phyloP scores from a whole-genome alignment of 2,797 vertebrate species.

The Dendrocincla fuliginosa region DNA sequence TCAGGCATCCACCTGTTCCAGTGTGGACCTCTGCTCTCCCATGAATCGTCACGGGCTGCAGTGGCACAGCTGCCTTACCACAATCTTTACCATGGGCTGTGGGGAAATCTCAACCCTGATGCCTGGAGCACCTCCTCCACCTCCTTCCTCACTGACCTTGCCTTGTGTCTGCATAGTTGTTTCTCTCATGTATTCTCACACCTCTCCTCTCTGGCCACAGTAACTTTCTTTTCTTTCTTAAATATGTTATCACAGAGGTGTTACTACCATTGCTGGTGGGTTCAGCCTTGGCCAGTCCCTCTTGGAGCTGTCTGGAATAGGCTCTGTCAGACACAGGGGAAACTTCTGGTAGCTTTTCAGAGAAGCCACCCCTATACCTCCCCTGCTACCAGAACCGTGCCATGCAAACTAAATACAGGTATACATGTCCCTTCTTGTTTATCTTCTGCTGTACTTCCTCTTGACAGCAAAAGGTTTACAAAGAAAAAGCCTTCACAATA shows the following conservation, averaged over 20 bases:
- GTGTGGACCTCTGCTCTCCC: neutral
- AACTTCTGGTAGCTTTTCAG: neutral
- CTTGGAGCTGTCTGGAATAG: neutral
- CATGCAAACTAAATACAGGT: neutral
- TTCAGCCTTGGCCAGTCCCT: neutral
- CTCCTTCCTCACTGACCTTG: neutral
- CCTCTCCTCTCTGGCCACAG: neutral
- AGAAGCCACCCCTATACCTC: neutral
- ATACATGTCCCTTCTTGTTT: neutral
- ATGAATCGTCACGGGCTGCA: neutral
- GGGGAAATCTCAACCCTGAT: neutral
- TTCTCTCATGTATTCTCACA: neutral
- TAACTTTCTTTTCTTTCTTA: neutral
- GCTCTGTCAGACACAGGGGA: neutral
- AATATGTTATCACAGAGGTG: neutral
- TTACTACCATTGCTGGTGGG: neutral
- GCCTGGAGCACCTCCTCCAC: neutral
- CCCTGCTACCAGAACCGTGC: neutral
- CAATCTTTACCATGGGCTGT: neutral
- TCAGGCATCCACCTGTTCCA: neutral
- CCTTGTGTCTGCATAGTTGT: neutral
- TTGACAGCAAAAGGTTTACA: neutral
- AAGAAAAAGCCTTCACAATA: neutral
- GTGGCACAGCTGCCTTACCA: neutral
- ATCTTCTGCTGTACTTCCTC: neutral